Evolutionary conservation across 2,113 vertebrate species (phyloP).

Genomic region (Sclerurus mexicanus): DNA sequence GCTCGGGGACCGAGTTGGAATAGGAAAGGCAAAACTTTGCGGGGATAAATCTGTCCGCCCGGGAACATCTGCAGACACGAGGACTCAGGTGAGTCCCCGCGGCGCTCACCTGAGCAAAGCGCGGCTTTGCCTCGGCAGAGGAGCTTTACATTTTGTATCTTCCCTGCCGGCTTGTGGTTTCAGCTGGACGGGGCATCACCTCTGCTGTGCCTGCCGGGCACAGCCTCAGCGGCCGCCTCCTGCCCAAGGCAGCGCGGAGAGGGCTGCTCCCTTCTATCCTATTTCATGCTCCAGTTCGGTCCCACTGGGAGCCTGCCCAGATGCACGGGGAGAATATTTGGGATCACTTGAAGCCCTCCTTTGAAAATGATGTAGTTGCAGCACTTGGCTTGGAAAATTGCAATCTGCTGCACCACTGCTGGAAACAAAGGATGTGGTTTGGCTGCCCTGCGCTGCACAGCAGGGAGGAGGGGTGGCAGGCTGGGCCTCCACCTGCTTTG

Average conservation of each 20-base stretch:
- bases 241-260: neutral
- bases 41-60: fast-evolving
- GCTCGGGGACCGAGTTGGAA: neutral
- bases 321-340: neutral
- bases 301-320: neutral
- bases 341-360: neutral
- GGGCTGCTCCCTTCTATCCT: neutral
- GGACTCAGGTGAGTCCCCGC: neutral
- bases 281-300: neutral
- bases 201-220: neutral
- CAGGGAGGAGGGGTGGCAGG: neutral
- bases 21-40: neutral
- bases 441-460: neutral
- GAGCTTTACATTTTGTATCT: neutral
- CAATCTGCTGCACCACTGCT: neutral
- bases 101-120: neutral
- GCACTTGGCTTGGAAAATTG: neutral
- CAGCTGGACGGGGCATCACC: neutral
- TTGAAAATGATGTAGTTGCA: neutral
- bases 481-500: neutral
- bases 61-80: neutral
- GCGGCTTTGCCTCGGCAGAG: neutral
- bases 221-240: neutral
- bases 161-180: neutral
- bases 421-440: neutral